A percentile compares a stretch with the other conserved stretches of the same genome.
These are phyloP conservation scores for Corythaeola cristata DNA, from an alignment of 2,113 vertebrate genomes.

Conservation along the genomic window DNA sequence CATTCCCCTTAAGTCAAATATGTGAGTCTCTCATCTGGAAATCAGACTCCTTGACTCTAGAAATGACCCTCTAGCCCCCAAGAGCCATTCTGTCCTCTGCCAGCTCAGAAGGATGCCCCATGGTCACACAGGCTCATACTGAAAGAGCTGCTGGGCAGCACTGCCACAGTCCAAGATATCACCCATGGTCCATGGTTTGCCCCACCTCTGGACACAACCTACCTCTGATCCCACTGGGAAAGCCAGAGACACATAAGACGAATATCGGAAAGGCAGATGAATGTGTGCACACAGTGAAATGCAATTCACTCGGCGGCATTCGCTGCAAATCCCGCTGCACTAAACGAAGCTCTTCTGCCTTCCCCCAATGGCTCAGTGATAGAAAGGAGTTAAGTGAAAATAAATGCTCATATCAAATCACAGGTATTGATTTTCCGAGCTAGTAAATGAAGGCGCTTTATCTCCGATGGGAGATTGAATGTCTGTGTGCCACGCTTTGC, in stretches of 20 bases:
- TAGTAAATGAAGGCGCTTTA: slow-evolving; percentile 72
- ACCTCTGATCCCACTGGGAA: not conserved
- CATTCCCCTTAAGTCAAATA: not conserved
- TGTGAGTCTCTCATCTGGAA: not conserved
- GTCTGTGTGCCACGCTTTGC: slow-evolving; percentile 58
- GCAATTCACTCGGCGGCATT: slow-evolving; percentile 20
- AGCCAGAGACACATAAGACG: not conserved
- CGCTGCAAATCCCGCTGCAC: slow-evolving; percentile 42
- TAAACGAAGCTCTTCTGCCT: slow-evolving; percentile 62
- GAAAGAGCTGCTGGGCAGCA: not conserved
- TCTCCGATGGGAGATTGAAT: slow-evolving; percentile 70
- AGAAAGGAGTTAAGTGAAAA: slow-evolving; percentile 74
- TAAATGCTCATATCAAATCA: slow-evolving; percentile 76
- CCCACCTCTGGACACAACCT: not conserved
- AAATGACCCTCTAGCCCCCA: not conserved
- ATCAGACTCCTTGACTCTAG: not conserved
- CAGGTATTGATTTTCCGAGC: slow-evolving; percentile 74
- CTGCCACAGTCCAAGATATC: not conserved
- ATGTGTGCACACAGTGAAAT: slow-evolving; percentile 24
- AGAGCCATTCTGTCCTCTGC: not conserved
- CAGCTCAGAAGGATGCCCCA: not conserved
- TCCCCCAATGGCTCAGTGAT: slow-evolving; percentile 54
- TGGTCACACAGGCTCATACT: not conserved
- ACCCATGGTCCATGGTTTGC: not conserved
- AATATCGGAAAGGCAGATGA: not conserved